Evolutionary conservation across 2,888 invertebrate genomes (phyloP).

Genomic region (Tenthredo livida): DNA sequence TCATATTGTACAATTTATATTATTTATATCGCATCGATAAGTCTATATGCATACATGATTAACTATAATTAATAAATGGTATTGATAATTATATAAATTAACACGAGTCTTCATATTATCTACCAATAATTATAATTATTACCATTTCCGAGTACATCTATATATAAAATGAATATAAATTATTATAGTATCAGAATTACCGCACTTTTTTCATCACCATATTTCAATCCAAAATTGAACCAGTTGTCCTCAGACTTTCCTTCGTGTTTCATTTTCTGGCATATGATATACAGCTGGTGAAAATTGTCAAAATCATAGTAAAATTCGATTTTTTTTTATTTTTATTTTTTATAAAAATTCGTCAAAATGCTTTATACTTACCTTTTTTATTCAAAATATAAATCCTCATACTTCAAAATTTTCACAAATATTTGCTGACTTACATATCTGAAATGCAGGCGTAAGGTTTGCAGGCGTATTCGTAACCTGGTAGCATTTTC

Average conservation of each 20-base stretch:
- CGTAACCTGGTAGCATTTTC: background rate
- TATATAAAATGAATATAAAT: background rate
- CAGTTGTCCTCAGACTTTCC: too few relatives aligned
- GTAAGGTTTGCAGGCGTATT: background rate
- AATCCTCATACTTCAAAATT: background rate
- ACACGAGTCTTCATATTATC: conserved; percentile 10
- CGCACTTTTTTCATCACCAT: background rate
- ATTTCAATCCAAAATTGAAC: too few relatives aligned
- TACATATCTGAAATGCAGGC: background rate
- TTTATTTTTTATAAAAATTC: background rate
- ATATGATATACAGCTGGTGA: background rate
- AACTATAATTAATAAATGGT: conserved; percentile 49
- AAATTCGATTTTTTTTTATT: too few relatives aligned
- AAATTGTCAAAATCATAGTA: background rate
- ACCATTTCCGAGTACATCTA: background rate
- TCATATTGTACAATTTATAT: conserved; percentile 57
- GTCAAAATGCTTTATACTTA: background rate
- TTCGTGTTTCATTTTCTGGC: too few relatives aligned
- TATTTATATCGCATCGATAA: conserved; percentile 58
- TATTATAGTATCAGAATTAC: background rate
- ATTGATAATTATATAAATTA: conserved; percentile 29
- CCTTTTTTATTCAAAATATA: background rate
- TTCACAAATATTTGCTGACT: background rate
- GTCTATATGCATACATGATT: conserved; percentile 60
- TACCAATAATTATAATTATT: too few relatives aligned